Conservation (phyloP, 2,888 invertebrate species). For the Amblyteles armatorius region DNA sequence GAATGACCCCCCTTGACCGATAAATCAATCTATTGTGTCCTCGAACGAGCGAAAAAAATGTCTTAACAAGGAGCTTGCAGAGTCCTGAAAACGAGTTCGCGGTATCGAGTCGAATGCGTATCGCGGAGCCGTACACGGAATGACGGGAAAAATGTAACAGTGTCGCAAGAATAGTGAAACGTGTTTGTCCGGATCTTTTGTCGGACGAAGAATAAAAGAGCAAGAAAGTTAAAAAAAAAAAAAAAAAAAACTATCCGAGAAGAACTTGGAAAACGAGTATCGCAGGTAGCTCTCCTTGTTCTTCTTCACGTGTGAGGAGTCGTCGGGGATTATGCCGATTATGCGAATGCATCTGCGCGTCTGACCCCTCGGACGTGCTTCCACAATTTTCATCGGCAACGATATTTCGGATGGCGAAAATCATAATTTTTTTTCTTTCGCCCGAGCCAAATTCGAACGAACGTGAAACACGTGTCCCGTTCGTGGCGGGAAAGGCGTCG, state of each 20-base stretch:
- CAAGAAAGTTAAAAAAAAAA: background rate
- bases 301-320: background rate
- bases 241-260: slow-evolving; percentile 7
- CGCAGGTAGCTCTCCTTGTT: background rate
- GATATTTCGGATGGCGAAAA: slow-evolving; percentile 10
- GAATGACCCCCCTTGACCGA: background rate
- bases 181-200: slow-evolving; percentile 46
- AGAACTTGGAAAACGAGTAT: slow-evolving; percentile 47
- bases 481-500: slow-evolving; percentile 55
- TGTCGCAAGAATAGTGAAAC: slow-evolving; percentile 41
- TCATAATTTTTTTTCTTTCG: slow-evolving; percentile 24
- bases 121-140: background rate
- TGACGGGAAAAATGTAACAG: slow-evolving; percentile 26
- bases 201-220: slow-evolving; percentile 24
- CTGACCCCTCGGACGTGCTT: slow-evolving; percentile 36
- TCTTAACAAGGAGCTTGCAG: background rate
- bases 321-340: slow-evolving; percentile 41
- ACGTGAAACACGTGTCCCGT: slow-evolving; percentile 40
- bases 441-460: slow-evolving; percentile 5
- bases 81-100: slow-evolving; percentile 26
- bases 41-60: background rate
- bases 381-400: slow-evolving; percentile 19
- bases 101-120: slow-evolving; percentile 18
- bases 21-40: background rate
- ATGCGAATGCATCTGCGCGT: slow-evolving; percentile 57